Percentiles rank a stretch among this genome's conserved stretches.
These are phyloP conservation scores for Epinotia demarniana DNA, from an alignment of 2,888 invertebrate genomes.

Conservation along the genomic window DNA sequence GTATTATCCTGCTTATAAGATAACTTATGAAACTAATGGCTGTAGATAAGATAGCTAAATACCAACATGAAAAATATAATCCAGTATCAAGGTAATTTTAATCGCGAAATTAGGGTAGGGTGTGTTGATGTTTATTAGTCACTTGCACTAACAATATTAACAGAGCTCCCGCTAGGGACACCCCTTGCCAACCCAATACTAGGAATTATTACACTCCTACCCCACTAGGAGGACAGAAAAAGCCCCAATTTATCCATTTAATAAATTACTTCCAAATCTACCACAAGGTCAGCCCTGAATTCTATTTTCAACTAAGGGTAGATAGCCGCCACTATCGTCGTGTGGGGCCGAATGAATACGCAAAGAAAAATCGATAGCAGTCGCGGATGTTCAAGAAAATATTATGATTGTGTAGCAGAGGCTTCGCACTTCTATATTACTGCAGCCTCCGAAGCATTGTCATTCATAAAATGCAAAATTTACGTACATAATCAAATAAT, in stretches of 20 bases:
- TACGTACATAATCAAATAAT: conserved; percentile 72
- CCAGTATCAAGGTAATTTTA: conserved; percentile 23
- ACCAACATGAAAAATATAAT: conserved; percentile 16
- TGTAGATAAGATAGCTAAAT: conserved; percentile 20
- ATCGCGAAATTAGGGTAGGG: conserved; percentile 48
- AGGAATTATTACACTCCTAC: conserved; percentile 57
- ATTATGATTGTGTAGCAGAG: conserved; percentile 46
- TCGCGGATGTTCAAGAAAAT: conserved; percentile 42
- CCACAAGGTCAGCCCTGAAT: conserved; percentile 56
- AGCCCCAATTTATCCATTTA: conserved; percentile 55
- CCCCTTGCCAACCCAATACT: conserved; percentile 63
- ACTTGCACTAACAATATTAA: conserved; percentile 51
- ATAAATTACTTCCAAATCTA: conserved; percentile 52
- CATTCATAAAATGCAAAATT: conserved; percentile 78
- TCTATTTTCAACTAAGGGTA: conserved; percentile 37
- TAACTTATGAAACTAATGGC: neutral
- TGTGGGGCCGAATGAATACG: conserved; percentile 55
- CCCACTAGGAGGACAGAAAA: conserved; percentile 50
- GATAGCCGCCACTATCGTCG: conserved; percentile 41
- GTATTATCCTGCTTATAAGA: neutral
- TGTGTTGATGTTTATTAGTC: conserved; percentile 55
- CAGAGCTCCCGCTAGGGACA: conserved; percentile 59
- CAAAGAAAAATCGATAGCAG: conserved; percentile 60
- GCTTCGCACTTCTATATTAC: conserved; percentile 53
- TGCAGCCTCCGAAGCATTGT: conserved; percentile 59